A percentile compares a stretch with the other conserved stretches of the same genome.
These are phyloP conservation scores for Fragum fragum DNA, from an alignment of 2,888 invertebrate species.

Conservation along the genomic window DNA sequence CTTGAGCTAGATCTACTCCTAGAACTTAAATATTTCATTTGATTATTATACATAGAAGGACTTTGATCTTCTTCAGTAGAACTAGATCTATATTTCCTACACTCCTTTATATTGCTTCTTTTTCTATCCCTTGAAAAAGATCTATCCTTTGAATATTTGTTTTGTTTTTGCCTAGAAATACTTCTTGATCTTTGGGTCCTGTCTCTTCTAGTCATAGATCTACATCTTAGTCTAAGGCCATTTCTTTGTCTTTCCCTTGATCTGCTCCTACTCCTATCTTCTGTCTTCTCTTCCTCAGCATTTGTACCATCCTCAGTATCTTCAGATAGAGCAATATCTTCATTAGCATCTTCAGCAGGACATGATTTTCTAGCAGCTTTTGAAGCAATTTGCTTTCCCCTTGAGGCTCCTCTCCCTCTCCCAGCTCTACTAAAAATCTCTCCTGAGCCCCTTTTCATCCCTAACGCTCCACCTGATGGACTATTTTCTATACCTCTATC, in stretches of 20 bases:
- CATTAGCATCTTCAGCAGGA: not conserved
- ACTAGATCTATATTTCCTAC: not conserved
- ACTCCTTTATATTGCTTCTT: not conserved
- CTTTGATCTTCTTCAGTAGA: conserved; percentile 12
- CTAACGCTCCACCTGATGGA: not conserved
- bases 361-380: conserved; percentile 4
- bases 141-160: not conserved
- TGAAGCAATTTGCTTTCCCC: conserved; percentile 21
- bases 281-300: not conserved
- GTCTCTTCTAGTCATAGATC: not conserved
- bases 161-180: not conserved
- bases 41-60: conserved; percentile 15
- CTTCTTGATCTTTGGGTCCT: not conserved
- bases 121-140: not conserved
- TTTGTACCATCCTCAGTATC: conserved; percentile 11
- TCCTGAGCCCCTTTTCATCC: not conserved
- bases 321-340: too few relatives aligned
- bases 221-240: not conserved
- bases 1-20: conserved; percentile 4
- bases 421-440: not conserved
- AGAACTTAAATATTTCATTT: not conserved
- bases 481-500: not conserved
- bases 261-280: not conserved
- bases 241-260: conserved; percentile 2
- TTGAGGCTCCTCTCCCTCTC: not conserved